Evolutionary conservation across 2,797 vertebrate species (phyloP).

Genomic region (Craterocephalus amniculus): DNA sequence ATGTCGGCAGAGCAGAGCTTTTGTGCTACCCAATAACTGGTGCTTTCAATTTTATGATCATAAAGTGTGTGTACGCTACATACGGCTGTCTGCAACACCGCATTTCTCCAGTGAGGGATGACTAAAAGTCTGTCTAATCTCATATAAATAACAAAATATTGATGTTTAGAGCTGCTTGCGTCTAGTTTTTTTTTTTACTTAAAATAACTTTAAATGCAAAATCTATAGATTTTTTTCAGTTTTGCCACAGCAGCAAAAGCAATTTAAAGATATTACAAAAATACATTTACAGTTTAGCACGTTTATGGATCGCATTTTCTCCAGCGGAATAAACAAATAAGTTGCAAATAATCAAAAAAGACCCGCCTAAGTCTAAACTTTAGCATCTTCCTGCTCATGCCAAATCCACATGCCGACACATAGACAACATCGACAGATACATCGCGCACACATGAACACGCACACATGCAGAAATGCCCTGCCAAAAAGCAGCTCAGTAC

Average conservation of each 20-base stretch:
- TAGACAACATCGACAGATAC: not conserved
- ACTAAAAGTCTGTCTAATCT: no score
- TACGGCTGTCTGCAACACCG: no score
- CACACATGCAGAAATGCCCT: slow-evolving; percentile 7
- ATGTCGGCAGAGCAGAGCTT: not conserved
- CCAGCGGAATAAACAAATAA: not conserved
- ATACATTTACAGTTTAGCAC: not conserved
- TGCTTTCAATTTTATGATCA: not conserved
- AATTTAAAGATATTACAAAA: not conserved
- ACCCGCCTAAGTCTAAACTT: slow-evolving; percentile 18
- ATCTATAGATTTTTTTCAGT: not conserved
- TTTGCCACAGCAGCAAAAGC: not conserved
- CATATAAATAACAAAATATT: not conserved
- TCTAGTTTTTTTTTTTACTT: not conserved
- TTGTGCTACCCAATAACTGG: not conserved
- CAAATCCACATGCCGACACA: slow-evolving; percentile 7
- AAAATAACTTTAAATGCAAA: not conserved
- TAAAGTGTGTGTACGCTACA: not conserved
- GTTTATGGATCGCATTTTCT: not conserved
- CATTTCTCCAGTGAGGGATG: no score
- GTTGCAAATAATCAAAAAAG: not conserved
- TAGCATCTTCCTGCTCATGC: slow-evolving; percentile 16
- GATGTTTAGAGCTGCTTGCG: not conserved
- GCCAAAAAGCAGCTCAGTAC: slow-evolving; percentile 25
- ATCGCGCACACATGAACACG: not conserved